These are phyloP conservation scores for Cheirogaleus major DNA, from an alignment of 2,797 vertebrate genomes.

Conservation along the genomic window DNA sequence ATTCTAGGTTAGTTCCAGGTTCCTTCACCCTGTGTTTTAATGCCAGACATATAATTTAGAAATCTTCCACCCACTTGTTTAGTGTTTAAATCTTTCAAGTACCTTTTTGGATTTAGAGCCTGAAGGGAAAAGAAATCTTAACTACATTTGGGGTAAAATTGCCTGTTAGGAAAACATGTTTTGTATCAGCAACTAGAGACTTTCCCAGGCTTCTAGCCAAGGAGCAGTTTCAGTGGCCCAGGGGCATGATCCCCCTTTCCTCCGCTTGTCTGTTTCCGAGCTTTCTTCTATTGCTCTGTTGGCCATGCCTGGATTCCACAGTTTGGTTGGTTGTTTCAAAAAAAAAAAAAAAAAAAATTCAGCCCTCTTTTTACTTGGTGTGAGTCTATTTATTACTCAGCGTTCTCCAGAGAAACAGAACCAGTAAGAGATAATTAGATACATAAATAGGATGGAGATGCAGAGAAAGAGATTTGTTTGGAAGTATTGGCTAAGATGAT, in stretches of 20 bases:
- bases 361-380: neutral
- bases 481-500: neutral
- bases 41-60: conserved; percentile 68
- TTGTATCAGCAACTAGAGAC: neutral
- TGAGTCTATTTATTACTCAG: neutral
- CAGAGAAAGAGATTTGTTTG: neutral
- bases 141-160: conserved; percentile 28
- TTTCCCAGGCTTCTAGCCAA: neutral
- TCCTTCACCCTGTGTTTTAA: conserved; percentile 66
- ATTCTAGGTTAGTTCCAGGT: conserved; percentile 54
- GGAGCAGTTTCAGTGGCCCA: neutral
- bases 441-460: neutral
- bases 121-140: conserved; percentile 50
- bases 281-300: neutral
- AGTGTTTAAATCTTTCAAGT: conserved; percentile 61
- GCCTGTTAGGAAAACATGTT: conserved; percentile 56
- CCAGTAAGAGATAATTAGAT: too few species aligned
- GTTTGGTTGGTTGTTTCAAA: neutral
- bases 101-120: conserved; percentile 35
- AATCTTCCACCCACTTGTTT: conserved; percentile 62
- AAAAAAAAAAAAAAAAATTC: neutral
- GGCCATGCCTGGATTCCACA: neutral
- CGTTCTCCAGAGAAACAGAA: neutral
- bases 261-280: neutral
- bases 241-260: rapidly evolving